Percentiles rank a stretch among this genome's conserved stretches.
Evolutionary conservation across 2,113 vertebrate genomes (phyloP).

Genomic region (Dunckerocampus dactyliophorus): DNA sequence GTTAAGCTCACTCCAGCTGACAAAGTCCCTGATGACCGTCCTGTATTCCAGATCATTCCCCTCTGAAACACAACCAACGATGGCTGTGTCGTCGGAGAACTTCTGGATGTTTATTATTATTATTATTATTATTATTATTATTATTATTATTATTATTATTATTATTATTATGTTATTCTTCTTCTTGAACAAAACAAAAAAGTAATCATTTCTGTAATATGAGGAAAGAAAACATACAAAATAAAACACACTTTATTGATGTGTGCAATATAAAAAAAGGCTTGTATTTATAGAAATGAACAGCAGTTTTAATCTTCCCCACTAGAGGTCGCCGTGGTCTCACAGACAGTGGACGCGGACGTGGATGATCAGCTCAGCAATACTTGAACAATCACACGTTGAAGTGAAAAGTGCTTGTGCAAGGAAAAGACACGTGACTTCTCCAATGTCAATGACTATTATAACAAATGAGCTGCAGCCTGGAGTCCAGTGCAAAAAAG

Average conservation of each 20-base stretch:
- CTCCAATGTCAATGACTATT: background rate
- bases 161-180: no score
- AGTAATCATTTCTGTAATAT: no score
- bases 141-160: no score
- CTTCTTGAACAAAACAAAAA: no score
- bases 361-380: background rate
- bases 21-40: no score
- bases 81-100: no score
- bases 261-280: slow-evolving; percentile 16
- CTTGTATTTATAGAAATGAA: slow-evolving; percentile 17
- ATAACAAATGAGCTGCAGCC: background rate
- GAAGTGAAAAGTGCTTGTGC: slow-evolving; percentile 3
- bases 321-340: background rate
- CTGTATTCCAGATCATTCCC: no score
- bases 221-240: background rate
- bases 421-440: background rate
- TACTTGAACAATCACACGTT: background rate
- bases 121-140: no score
- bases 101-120: no score
- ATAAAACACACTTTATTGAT: slow-evolving; percentile 30
- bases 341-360: no score
- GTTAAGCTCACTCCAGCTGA: no score
- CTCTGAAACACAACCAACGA: no score
- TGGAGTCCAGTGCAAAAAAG: background rate
- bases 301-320: background rate